Evolutionary conservation across 2,888 invertebrate species (phyloP).

Genomic region (Aricia artaxerxes): DNA sequence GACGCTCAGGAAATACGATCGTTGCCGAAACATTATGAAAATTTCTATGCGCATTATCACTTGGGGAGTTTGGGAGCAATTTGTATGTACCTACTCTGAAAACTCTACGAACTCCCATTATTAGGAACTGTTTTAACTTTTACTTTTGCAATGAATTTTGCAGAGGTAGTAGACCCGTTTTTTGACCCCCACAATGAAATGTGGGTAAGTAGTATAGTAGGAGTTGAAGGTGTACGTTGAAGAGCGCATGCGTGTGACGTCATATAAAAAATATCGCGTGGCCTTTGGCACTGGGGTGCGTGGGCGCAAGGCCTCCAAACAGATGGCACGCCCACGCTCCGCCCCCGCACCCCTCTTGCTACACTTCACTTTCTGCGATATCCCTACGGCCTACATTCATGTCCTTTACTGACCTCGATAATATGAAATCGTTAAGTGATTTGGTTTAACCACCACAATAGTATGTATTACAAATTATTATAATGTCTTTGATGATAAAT

Average conservation of each 20-base stretch:
- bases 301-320: slow-evolving; percentile 56
- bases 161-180: neutral
- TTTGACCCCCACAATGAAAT: neutral
- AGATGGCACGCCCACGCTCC: slow-evolving; percentile 63
- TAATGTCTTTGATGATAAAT: too few relatives aligned
- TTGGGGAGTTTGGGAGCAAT: too few relatives aligned
- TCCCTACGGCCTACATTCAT: neutral
- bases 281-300: slow-evolving; percentile 55
- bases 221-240: slow-evolving; percentile 28
- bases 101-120: neutral
- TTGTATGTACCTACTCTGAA: too few relatives aligned
- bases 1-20: too few relatives aligned
- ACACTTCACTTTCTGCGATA: slow-evolving; percentile 36
- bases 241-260: slow-evolving; percentile 37
- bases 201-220: slow-evolving; percentile 16
- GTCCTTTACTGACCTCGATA: too few relatives aligned
- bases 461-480: neutral
- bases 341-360: slow-evolving; percentile 54
- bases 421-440: too few relatives aligned
- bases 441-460: too few relatives aligned
- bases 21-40: too few relatives aligned
- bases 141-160: neutral
- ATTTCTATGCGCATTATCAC: too few relatives aligned
- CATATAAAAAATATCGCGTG: slow-evolving; percentile 37
- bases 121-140: neutral